Conservation (phyloP, 2,797 vertebrate species). For the Vultur gryphus region DNA sequence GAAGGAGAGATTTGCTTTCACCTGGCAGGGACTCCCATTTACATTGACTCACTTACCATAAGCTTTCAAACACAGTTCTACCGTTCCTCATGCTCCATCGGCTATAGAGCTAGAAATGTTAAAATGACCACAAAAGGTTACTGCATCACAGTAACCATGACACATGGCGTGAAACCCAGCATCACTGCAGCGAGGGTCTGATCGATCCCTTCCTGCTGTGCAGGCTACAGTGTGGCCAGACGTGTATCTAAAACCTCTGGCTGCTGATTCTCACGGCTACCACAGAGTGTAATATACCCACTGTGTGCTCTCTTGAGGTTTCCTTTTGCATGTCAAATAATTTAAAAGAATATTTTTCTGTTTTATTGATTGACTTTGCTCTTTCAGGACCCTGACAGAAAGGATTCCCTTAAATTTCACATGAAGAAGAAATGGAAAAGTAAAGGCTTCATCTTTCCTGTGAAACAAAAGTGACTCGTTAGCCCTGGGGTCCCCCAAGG, state of each 20-base stretch:
- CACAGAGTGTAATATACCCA: background rate
- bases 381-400: background rate
- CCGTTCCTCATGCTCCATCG: background rate
- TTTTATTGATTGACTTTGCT: background rate
- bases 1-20: background rate
- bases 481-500: background rate
- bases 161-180: background rate
- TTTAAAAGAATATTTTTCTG: background rate
- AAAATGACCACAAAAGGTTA: background rate
- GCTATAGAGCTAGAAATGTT: background rate
- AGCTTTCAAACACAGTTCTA: background rate
- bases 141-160: no score
- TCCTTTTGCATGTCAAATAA: background rate
- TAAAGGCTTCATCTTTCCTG: background rate
- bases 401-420: background rate
- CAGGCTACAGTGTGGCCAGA: background rate
- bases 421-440: background rate
- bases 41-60: background rate
- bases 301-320: background rate
- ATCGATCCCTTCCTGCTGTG: background rate
- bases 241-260: background rate
- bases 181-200: background rate
- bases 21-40: background rate
- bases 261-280: background rate
- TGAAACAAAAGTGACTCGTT: background rate